Base-by-base conservation (phyloP, 1,140 invertebrate species). In the Procambarus virginalis region DNA sequence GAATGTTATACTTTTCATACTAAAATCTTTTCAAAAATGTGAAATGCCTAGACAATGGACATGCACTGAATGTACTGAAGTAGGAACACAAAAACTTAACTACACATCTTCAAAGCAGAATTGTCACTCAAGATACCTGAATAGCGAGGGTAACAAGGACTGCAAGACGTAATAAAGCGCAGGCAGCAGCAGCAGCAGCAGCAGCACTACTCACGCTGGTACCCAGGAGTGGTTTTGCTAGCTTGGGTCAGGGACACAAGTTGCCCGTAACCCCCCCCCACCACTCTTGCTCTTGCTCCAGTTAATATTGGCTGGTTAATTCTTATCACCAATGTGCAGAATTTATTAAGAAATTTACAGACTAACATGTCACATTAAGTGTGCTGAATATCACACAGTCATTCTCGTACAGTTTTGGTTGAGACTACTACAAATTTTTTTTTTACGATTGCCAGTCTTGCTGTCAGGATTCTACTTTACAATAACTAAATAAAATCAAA, bases 201-300 rank as follows among this genome's bases (percentile, higher is more conserved):
- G 70, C 45, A 77, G 79, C 86, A 89, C 79, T 89, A 89, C 86
- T 89, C 86, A 89, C 79, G 86, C 80, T 89, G 86, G 86, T 89
- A 89, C 86, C 86, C 86, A 48, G 73, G n/a, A 75, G 73, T 85
- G 45, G 64, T 45, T 48, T 34, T 58, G 49, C n/a, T 34, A 64
- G 34, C 55, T 68, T 64, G 80, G 46, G 9, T 49, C 17, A 49
- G 10, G 76, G 46, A 2, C 46, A n/a, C 8, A 73, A 34, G n/a
- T 2, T 73, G 68, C 6, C 6, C 34, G 34, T 34, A 34, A 34
- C 34, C 34, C 34, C 51, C 51, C 51, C 0, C 51, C 22, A n/a
- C n/a, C 68, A 73, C 68, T 73, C 68, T 73, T 73, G 22, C 22
- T 73, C 8, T 73, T 14, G 22, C 68, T 73, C 8, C 20, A 73